Conservation (phyloP, 1,140 invertebrate species). For the Drosophila eugracilis region DNA sequence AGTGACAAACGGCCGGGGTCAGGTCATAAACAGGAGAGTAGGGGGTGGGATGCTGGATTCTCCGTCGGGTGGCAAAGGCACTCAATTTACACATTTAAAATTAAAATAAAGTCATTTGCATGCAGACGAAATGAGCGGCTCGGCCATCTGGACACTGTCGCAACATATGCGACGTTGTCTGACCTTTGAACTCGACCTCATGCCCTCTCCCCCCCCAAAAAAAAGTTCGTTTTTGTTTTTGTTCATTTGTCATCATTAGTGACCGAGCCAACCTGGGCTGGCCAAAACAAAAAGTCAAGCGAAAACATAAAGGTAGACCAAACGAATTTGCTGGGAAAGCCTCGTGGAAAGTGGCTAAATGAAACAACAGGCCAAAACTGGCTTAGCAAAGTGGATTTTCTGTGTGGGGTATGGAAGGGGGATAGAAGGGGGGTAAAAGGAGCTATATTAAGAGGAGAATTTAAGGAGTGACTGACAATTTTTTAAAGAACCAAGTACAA, state of each 20-base stretch:
- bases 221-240: slow-evolving; percentile 46
- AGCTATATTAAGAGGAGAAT: not conserved
- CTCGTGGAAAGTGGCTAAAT: slow-evolving; percentile 37
- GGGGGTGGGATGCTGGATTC: not conserved
- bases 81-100: slow-evolving; percentile 83
- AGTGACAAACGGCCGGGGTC: slow-evolving; percentile 75
- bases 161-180: slow-evolving; percentile 71
- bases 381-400: slow-evolving; percentile 37
- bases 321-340: slow-evolving; percentile 2
- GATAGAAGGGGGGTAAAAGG: not conserved
- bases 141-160: slow-evolving; percentile 53
- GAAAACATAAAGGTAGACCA: slow-evolving; percentile 31
- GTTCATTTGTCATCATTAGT: slow-evolving; percentile 80
- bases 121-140: slow-evolving; percentile 73
- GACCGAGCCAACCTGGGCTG: slow-evolving; percentile 48
- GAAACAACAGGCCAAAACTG: slow-evolving; percentile 29
- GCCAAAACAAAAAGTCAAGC: slow-evolving; percentile 21
- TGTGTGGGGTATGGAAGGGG: not conserved
- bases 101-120: slow-evolving; percentile 83
- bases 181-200: slow-evolving; percentile 64
- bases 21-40: slow-evolving; percentile 31
- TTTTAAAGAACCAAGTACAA: not conserved
- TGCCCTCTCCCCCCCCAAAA: slow-evolving; percentile 6
- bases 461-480: not conserved
- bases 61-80: slow-evolving; percentile 25